Percentiles rank a stretch among this genome's conserved stretches.
Conservation (phyloP, 2,888 invertebrate genomes). For the Latheticus oryzae region DNA sequence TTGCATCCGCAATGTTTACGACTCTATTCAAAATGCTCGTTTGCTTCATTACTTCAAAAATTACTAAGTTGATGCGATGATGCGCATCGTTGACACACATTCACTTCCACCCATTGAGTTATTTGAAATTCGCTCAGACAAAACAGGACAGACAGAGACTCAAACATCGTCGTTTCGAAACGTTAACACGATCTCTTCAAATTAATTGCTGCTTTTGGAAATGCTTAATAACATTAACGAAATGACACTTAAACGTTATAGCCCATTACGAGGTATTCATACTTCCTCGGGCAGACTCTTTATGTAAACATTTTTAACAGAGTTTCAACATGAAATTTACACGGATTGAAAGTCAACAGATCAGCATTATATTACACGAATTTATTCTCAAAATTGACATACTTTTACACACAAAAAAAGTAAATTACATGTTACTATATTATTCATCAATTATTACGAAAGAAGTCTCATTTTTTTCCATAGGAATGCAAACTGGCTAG, state of each 20-base stretch:
- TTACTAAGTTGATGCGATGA: slow-evolving; percentile 9
- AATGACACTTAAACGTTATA: slow-evolving; percentile 39
- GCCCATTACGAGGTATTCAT: slow-evolving; percentile 34
- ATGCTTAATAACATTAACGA: slow-evolving; percentile 40
- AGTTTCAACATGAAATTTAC: too few species aligned
- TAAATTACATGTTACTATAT: too few species aligned
- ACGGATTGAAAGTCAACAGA: too few species aligned
- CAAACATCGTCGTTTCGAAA: slow-evolving; percentile 36
- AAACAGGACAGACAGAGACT: too few species aligned
- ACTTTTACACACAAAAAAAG: too few species aligned
- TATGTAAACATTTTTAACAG: slow-evolving; percentile 35
- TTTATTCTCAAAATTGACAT: too few species aligned
- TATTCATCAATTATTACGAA: too few species aligned
- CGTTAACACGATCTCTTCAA: slow-evolving; percentile 39
- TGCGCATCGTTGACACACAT: slow-evolving; percentile 33
- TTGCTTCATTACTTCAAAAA: slow-evolving; percentile 18
- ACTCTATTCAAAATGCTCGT: not conserved
- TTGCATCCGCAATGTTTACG: slow-evolving; percentile 16
- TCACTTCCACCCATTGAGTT: slow-evolving; percentile 26
- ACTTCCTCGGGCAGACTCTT: slow-evolving; percentile 16
- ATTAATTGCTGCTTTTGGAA: slow-evolving; percentile 40
- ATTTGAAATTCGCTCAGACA: slow-evolving; percentile 29
- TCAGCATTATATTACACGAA: too few species aligned
- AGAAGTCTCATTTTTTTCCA: too few species aligned
- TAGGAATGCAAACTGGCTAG: too few species aligned